phyloP scores from a whole-genome alignment of 2,113 vertebrate species.

The Tinamus guttatus region DNA sequence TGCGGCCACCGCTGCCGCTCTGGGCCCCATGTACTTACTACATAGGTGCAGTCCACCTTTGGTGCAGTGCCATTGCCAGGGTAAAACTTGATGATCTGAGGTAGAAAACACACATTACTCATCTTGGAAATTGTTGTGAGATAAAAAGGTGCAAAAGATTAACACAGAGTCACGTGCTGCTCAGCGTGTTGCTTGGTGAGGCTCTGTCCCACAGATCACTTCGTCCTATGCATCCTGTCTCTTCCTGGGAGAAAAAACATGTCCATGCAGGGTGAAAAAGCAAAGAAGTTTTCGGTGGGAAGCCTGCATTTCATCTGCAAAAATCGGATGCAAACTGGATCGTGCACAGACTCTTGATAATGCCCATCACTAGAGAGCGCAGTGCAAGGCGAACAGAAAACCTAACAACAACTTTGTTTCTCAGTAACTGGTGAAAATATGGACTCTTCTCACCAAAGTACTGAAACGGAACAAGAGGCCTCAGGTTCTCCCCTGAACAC shows the following conservation, averaged over 20 bases:
- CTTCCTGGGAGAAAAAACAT: too few relatives aligned
- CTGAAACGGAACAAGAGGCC: background rate
- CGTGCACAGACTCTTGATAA: background rate
- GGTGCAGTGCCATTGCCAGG: slow-evolving; percentile 79
- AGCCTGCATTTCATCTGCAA: background rate
- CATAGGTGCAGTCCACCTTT: slow-evolving; percentile 81
- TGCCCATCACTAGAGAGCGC: background rate
- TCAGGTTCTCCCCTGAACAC: background rate
- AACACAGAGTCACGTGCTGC: background rate
- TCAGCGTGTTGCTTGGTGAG: background rate
- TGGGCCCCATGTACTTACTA: slow-evolving; percentile 73
- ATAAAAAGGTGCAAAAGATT: background rate
- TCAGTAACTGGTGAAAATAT: background rate
- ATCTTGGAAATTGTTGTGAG: background rate
- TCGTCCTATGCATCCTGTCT: background rate
- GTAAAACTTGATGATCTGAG: slow-evolving; percentile 87
- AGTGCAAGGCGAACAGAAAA: background rate
- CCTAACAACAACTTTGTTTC: background rate
- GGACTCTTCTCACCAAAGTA: background rate
- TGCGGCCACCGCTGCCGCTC: background rate
- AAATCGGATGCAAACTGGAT: background rate
- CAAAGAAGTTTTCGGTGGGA: background rate
- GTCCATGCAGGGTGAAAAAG: background rate
- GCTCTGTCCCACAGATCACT: background rate
- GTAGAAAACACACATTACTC: background rate